phyloP scores from a whole-genome alignment of 2,888 invertebrate genomes.

The Lasioglossum zephyrum region DNA sequence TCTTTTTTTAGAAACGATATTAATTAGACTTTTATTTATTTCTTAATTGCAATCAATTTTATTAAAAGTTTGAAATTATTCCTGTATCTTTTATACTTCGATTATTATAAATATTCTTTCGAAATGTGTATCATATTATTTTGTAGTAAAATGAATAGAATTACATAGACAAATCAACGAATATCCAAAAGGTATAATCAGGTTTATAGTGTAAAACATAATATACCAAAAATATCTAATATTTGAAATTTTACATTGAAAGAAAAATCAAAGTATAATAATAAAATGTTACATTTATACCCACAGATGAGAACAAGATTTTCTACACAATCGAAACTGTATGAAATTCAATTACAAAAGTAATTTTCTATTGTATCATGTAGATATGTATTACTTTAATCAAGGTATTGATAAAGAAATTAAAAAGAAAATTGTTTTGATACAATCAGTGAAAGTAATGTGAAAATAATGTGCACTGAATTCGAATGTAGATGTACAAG shows the following conservation, averaged over 20 bases:
- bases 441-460: background rate
- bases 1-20: too few species aligned
- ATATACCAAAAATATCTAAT: background rate
- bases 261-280: background rate
- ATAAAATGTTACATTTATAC: background rate
- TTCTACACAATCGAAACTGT: background rate
- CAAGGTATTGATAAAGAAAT: too few species aligned
- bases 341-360: too few species aligned
- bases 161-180: too few species aligned
- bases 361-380: too few species aligned
- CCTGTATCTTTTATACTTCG: too few species aligned
- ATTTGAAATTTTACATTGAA: background rate
- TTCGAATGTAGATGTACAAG: background rate
- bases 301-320: background rate
- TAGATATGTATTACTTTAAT: too few species aligned
- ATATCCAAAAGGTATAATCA: too few species aligned
- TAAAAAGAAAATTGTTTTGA: background rate
- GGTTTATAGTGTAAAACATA: background rate
- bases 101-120: too few species aligned
- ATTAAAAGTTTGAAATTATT: too few species aligned
- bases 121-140: background rate
- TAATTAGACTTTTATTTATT: background rate
- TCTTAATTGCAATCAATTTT: too few species aligned
- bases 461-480: background rate
- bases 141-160: too few species aligned